phyloP scores from a whole-genome alignment of 2,113 vertebrate species.

The Galemys pyrenaicus region DNA sequence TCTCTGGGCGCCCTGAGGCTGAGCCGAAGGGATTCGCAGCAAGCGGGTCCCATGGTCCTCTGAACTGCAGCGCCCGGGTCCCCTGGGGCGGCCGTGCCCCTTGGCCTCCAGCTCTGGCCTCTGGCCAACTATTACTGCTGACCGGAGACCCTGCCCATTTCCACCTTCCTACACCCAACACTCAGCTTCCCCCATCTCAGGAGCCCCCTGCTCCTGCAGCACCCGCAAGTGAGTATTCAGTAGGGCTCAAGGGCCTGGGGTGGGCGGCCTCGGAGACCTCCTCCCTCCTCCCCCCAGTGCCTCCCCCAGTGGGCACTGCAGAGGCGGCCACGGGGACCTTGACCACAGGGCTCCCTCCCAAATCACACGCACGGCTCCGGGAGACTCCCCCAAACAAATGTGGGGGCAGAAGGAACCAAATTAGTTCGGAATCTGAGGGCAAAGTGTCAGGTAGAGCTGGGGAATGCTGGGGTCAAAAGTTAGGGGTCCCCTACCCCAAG shows the following conservation, averaged over 20 bases:
- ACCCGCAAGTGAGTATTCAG: no score
- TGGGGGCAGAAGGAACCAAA: fast-evolving
- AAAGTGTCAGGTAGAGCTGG: not conserved
- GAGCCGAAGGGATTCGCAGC: not conserved
- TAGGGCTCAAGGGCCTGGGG: no score
- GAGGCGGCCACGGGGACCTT: not conserved
- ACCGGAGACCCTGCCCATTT: not conserved
- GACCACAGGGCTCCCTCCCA: no score
- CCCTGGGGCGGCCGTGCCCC: not conserved
- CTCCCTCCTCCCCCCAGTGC: no score
- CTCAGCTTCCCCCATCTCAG: not conserved
- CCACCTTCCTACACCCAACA: not conserved
- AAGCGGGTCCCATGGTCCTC: not conserved
- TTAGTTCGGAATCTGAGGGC: not conserved
- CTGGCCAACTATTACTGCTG: no score
- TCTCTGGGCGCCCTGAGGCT: not conserved
- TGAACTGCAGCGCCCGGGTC: not conserved
- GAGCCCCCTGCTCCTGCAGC: not conserved
- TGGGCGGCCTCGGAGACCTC: no score
- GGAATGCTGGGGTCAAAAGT: not conserved
- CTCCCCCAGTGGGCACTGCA: no score
- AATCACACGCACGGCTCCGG: no score
- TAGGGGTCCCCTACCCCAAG: not conserved
- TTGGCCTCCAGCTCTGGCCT: no score
- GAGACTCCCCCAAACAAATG: not conserved